Evolutionary conservation across 2,113 vertebrate species (phyloP), one percentile per base, ranked within the genome.

Genomic region (Empidonax alnorum): DNA sequence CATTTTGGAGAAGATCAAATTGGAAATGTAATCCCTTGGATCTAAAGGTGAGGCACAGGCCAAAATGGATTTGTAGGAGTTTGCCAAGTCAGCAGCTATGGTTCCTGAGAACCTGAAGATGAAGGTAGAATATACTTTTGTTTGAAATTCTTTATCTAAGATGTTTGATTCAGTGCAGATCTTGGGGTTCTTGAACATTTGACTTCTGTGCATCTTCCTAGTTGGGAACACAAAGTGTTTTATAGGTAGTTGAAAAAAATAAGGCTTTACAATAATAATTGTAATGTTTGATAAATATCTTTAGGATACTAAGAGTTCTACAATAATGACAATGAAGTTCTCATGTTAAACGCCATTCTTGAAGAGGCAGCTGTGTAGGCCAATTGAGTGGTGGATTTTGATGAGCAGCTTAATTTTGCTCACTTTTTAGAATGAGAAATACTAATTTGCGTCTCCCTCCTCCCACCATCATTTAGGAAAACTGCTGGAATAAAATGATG

Each of bases 271-370:
- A 30, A 15, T 39, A 74, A 11, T 28, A 59, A 27, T 27, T 35
- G 7, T n/a, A 3, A 66, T 15, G 17, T 82, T 82, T 49, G 27
- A 25, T 69, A n/a, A 1, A 0, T 76, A 31, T 33, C 27, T 88
- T 67, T 22, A 63, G 25, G 71, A 75, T 63, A 50, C 2, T 0
- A 33, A 41, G 37, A 58, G 31, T 33, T 77, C 66, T 8, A 14
- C 1, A 7, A 2, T 63, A 41, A 42, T 0, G 1, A 1, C 35
- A 78, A 12, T 7, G 3, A 66, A 65, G 21, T 80, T 89, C 15
- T 81, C 16, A 10, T 53, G 49, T 58, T 65, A 73, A 73, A 37
- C 9, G 15, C 9, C 8, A 1, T 46, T 87, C 55, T 42, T 91
- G 47, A 75, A 55, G 31, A 68, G 58, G 24, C 35, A 78, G 5